These are phyloP conservation scores for Cirrhinus mrigala DNA, from an alignment of 2,797 vertebrate species.

Conservation along the genomic window DNA sequence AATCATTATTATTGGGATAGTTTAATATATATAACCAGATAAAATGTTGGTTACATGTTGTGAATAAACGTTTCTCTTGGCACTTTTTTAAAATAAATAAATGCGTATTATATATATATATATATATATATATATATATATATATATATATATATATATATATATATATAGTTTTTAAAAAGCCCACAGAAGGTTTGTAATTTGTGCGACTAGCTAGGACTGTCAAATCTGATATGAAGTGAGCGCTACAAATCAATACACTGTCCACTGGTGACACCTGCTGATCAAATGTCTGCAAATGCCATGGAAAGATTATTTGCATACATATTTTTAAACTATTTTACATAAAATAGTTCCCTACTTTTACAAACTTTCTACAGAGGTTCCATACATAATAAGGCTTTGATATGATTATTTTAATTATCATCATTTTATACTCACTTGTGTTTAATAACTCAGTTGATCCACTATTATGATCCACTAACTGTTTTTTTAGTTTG, in stretches of 20 bases:
- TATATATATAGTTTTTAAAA: too few relatives aligned
- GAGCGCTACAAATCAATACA: neutral
- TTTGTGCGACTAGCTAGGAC: neutral
- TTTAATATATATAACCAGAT: neutral
- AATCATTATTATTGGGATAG: too few relatives aligned
- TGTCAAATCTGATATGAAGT: neutral
- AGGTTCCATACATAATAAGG: neutral
- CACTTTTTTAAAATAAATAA: neutral
- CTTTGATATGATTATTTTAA: neutral
- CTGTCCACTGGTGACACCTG: conserved; percentile 16
- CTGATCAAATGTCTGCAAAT: conserved; percentile 1
- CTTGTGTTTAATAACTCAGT: neutral
- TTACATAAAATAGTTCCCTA: neutral
- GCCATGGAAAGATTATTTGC: neutral
- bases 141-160: too few relatives aligned
- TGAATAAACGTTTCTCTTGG: neutral
- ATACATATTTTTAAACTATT: neutral
- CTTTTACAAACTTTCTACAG: neutral
- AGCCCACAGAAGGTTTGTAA: too few relatives aligned
- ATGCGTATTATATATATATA: neutral
- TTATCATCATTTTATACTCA: neutral
- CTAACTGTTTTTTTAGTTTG: neutral
- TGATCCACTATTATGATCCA: too few relatives aligned
- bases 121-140: too few relatives aligned
- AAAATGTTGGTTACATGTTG: neutral